Conservation (phyloP, 2,888 invertebrate genomes). For the Dusona sp. region DNA sequence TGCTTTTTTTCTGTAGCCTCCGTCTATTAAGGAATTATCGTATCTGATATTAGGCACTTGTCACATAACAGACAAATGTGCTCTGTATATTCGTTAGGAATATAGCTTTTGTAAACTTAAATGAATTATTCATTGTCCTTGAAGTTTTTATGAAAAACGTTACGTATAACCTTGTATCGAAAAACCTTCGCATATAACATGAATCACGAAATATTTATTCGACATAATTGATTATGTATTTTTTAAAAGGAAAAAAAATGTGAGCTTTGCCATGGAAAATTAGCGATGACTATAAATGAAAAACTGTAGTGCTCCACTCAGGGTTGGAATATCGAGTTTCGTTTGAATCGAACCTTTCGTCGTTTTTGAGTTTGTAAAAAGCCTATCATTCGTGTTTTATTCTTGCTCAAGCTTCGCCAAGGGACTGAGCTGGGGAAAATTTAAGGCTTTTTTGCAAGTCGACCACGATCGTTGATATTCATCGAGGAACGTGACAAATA, state of each 20-base stretch:
- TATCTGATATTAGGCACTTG: too few relatives aligned
- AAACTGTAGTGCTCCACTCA: neutral
- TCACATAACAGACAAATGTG: too few relatives aligned
- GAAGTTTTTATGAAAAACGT: neutral
- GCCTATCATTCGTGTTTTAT: neutral
- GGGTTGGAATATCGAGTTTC: constrained; percentile 8
- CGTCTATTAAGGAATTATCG: too few relatives aligned
- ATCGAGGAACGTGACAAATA: constrained; percentile 47
- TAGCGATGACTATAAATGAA: neutral
- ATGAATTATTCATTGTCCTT: too few relatives aligned
- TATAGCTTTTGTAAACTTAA: too few relatives aligned
- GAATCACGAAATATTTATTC: neutral
- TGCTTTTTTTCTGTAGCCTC: too few relatives aligned
- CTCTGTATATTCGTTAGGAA: too few relatives aligned
- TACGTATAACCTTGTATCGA: too few relatives aligned
- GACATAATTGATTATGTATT: neutral
- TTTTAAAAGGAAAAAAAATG: neutral
- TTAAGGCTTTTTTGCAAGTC: neutral
- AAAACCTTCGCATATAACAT: neutral
- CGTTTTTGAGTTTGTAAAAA: constrained; percentile 8
- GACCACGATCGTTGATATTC: constrained; percentile 38
- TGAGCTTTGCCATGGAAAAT: neutral
- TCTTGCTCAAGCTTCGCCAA: neutral
- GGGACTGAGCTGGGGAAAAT: neutral
- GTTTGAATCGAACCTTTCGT: neutral